Conservation (phyloP, 1,140 invertebrate genomes). For the Mycetomoellerius zeteki region DNA sequence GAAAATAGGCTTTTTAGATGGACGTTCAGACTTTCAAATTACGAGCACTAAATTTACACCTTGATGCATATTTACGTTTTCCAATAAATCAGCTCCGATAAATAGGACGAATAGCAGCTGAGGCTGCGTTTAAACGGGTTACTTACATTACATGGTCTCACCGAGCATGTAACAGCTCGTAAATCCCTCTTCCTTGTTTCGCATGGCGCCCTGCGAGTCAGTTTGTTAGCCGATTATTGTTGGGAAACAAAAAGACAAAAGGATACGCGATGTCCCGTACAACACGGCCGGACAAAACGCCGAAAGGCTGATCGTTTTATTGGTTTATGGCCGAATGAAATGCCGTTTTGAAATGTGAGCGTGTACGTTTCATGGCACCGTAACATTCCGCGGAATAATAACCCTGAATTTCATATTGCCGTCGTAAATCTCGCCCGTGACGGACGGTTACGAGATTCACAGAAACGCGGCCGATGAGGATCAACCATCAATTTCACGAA, state of each 20-base stretch:
- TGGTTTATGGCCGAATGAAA: slow-evolving; percentile 71
- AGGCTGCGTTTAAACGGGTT: background rate
- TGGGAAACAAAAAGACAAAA: slow-evolving; percentile 26
- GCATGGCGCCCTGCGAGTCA: slow-evolving; percentile 50
- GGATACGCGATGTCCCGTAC: background rate
- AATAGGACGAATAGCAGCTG: background rate
- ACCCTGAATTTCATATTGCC: slow-evolving; percentile 6
- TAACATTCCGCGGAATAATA: slow-evolving; percentile 36
- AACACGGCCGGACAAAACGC: slow-evolving; percentile 60
- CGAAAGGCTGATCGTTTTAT: slow-evolving; percentile 78
- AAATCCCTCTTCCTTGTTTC: slow-evolving; percentile 72
- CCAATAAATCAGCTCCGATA: slow-evolving; percentile 16
- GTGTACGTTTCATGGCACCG: slow-evolving; percentile 9
- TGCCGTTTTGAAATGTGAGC: slow-evolving; percentile 25
- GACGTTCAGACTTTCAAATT: background rate
- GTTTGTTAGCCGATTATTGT: slow-evolving; percentile 71
- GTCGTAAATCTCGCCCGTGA: slow-evolving; percentile 33
- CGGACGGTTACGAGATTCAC: slow-evolving; percentile 4
- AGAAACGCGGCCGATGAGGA: background rate
- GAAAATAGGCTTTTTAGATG: background rate
- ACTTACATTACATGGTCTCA: slow-evolving; percentile 15
- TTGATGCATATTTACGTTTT: slow-evolving; percentile 1
- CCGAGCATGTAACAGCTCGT: slow-evolving; percentile 59
- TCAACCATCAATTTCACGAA: slow-evolving; percentile 1
- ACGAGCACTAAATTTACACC: background rate